Conservation (phyloP, 2,797 vertebrate genomes). For the Nannoperca obscura region DNA sequence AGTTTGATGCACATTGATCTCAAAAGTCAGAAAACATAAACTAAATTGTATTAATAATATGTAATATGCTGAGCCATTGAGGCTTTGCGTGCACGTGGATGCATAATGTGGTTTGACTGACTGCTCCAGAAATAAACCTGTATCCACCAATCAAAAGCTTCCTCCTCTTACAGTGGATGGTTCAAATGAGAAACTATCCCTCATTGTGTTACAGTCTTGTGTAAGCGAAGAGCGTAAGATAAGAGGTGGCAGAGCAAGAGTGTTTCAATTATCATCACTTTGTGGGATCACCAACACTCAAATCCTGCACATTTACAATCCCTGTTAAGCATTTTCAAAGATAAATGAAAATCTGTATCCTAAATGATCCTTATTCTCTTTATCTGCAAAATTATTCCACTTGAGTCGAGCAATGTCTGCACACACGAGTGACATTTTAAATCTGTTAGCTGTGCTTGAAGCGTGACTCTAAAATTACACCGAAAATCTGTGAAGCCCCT, state of each 20-base stretch:
- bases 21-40: not conserved
- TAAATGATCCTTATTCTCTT: slow-evolving; percentile 10
- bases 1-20: not conserved
- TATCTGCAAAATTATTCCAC: not conserved
- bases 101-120: slow-evolving; percentile 3
- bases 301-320: slow-evolving; percentile 10
- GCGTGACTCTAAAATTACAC: slow-evolving; percentile 31
- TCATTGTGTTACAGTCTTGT: not conserved
- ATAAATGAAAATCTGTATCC: slow-evolving; percentile 12
- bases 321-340: not conserved
- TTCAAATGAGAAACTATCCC: not conserved
- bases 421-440: slow-evolving; percentile 22
- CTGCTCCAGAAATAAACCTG: slow-evolving; percentile 23
- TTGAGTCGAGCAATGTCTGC: slow-evolving; percentile 1
- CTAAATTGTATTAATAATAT: no score
- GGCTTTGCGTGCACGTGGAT: not conserved
- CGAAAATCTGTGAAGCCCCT: slow-evolving; percentile 26
- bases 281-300: not conserved
- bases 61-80: not conserved
- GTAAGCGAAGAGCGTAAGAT: not conserved
- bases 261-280: slow-evolving; percentile 10
- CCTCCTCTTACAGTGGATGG: not conserved
- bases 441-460: slow-evolving; percentile 11
- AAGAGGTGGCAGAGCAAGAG: not conserved
- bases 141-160: slow-evolving; percentile 2